These are phyloP conservation scores for Mastomys coucha DNA, from an alignment of 2,113 vertebrate genomes.

Conservation along the genomic window DNA sequence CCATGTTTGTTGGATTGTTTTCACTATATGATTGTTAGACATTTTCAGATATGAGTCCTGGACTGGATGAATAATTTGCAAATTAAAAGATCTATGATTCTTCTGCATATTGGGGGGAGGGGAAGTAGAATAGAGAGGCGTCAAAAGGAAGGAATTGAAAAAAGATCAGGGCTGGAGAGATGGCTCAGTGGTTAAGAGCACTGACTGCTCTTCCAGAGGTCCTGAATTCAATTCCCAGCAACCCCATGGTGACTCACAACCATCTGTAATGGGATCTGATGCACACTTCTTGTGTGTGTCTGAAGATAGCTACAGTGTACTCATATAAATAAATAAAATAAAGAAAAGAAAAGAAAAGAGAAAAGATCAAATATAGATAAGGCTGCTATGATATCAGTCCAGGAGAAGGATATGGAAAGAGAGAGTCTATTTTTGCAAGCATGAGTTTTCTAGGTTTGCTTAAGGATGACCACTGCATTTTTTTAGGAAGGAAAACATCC, in stretches of 20 bases:
- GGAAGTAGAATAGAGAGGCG: not conserved
- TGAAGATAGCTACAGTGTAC: no score
- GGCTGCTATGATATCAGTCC: not conserved
- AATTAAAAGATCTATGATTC: not conserved
- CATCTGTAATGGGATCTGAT: no score
- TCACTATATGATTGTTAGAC: not conserved
- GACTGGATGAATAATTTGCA: not conserved
- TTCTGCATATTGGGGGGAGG: not conserved
- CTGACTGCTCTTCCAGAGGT: no score
- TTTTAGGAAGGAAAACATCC: not conserved
- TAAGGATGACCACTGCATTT: not conserved
- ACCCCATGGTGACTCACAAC: no score
- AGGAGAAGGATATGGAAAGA: not conserved
- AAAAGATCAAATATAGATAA: not conserved
- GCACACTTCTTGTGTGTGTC: no score
- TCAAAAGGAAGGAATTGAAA: not conserved
- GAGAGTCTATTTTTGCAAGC: rapidly evolving
- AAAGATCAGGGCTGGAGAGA: not conserved
- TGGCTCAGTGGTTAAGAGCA: no score
- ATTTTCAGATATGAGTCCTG: not conserved
- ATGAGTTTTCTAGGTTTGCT: not conserved
- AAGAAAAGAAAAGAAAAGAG: not conserved
- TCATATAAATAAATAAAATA: no score
- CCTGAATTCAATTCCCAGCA: no score
- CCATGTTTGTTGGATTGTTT: not conserved